These are phyloP conservation scores for Tychaedon coryphoeus DNA, from an alignment of 2,113 vertebrate genomes.

Conservation along the genomic window DNA sequence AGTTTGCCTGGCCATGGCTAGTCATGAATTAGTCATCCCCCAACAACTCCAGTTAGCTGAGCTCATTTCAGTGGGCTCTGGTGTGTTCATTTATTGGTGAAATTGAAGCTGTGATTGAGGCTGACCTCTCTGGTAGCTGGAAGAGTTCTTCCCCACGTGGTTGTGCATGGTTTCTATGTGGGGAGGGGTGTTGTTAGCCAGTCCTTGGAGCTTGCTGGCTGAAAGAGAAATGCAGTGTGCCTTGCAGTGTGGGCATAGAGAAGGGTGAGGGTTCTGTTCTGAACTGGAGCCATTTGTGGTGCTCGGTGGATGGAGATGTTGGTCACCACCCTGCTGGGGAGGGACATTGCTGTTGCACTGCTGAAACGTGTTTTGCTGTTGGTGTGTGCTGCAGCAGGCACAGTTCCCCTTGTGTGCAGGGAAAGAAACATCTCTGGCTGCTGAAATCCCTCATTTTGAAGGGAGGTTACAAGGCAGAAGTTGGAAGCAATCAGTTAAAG, in stretches of 20 bases:
- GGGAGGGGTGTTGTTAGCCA: accelerated
- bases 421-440: neutral
- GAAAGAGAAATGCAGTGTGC: neutral
- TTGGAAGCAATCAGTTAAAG: conserved; percentile 18
- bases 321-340: neutral
- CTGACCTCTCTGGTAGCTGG: neutral
- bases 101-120: neutral
- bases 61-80: neutral
- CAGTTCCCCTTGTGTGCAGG: neutral
- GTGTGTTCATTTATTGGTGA: neutral
- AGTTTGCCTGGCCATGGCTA: neutral
- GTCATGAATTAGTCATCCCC: neutral
- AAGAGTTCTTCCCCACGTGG: neutral
- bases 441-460: neutral
- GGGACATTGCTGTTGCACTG: neutral
- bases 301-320: neutral
- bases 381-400: neutral
- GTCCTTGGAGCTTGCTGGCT: neutral
- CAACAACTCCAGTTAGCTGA: neutral
- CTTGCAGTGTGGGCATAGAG: neutral
- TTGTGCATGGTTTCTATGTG: accelerated
- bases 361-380: accelerated
- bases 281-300: neutral
- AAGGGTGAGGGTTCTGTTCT: neutral
- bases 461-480: neutral